Conservation (phyloP, 2,113 vertebrate species). For the Rhinolophus sinicus region DNA sequence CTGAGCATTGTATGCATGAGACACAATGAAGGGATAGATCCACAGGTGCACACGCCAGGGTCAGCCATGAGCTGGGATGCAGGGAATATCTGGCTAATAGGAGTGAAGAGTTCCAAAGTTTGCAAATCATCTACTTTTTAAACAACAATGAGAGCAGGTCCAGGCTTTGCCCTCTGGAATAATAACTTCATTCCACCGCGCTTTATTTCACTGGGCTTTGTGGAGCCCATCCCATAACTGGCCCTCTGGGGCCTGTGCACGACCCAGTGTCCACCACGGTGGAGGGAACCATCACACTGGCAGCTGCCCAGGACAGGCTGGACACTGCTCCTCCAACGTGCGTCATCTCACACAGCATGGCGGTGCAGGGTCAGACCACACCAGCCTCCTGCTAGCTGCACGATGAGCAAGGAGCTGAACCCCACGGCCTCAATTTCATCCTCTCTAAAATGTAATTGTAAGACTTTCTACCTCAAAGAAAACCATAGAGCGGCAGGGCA, state of each 20-base stretch:
- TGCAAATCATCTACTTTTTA: background rate
- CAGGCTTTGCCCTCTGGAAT: background rate
- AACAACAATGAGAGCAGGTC: background rate
- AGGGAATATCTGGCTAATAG: background rate
- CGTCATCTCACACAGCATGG: background rate
- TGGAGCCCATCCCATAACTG: background rate
- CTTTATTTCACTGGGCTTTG: background rate
- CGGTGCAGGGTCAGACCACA: background rate
- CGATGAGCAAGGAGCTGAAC: background rate
- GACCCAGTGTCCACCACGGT: background rate
- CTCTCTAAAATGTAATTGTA: background rate
- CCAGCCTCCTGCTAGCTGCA: background rate
- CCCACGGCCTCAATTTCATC: background rate
- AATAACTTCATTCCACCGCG: background rate
- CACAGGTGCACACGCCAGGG: rapidly evolving
- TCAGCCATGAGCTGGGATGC: background rate
- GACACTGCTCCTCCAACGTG: background rate
- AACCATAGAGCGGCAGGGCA: background rate
- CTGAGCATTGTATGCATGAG: background rate
- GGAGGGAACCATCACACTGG: background rate
- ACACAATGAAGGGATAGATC: background rate
- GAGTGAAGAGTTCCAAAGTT: background rate
- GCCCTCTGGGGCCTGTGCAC: background rate
- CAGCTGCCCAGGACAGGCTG: background rate
- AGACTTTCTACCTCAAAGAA: background rate